A percentile compares a stretch with the other conserved stretches of the same genome.
phyloP scores from a whole-genome alignment of 2,113 vertebrate species.

The Corythaeola cristata region DNA sequence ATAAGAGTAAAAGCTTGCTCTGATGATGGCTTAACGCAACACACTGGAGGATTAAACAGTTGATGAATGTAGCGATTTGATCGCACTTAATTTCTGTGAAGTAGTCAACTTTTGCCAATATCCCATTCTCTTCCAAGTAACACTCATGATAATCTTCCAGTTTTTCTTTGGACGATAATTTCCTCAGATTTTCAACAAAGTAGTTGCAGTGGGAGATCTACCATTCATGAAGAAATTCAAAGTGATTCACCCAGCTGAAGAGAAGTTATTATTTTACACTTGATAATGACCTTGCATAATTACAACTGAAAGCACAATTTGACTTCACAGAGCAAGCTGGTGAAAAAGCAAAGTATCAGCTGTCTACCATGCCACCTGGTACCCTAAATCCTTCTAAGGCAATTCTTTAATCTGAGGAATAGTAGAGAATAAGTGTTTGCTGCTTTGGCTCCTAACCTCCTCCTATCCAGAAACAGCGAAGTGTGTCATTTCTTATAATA shows the following conservation, averaged over 20 bases:
- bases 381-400: constrained; percentile 36
- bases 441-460: constrained; percentile 11
- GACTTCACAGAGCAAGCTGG: constrained; percentile 22
- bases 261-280: constrained; percentile 13
- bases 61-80: neutral
- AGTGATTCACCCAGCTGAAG: neutral
- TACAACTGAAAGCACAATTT: constrained; percentile 41
- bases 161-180: neutral
- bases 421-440: neutral
- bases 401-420: constrained; percentile 51
- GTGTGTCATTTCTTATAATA: constrained; percentile 31
- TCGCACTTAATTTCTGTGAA: neutral
- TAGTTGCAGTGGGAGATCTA: neutral
- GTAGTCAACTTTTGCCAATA: neutral
- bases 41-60: neutral
- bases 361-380: constrained; percentile 59
- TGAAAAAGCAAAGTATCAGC: constrained; percentile 51
- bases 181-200: neutral
- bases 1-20: neutral
- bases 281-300: constrained; percentile 64
- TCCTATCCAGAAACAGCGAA: constrained; percentile 26
- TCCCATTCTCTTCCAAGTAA: neutral
- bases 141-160: neutral
- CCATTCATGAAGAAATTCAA: constrained; percentile 17
- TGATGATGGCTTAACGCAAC: neutral